Evolutionary conservation across 2,113 vertebrate genomes (phyloP).

Genomic region (Pelobates fuscus): DNA sequence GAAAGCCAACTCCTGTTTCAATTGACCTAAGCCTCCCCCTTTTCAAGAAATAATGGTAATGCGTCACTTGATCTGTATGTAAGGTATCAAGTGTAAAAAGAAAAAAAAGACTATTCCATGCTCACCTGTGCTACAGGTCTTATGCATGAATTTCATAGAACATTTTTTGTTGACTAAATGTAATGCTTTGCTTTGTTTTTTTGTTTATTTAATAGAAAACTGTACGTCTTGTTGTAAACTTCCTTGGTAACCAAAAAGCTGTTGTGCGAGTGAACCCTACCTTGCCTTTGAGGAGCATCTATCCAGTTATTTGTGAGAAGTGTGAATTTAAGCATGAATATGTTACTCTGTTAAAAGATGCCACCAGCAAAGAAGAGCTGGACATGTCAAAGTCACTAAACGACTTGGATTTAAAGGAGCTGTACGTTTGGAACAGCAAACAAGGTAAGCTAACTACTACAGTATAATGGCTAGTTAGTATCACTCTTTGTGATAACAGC

Average conservation of each 20-base stretch:
- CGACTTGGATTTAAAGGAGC: conserved; percentile 86
- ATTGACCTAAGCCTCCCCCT: conserved; percentile 15
- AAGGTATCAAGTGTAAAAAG: neutral
- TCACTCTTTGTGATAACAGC: too few species aligned
- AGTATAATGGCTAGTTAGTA: too few species aligned
- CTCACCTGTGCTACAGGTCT: neutral
- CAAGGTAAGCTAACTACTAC: conserved; percentile 88
- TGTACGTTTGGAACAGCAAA: conserved; percentile 87
- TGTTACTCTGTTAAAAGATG: conserved; percentile 82
- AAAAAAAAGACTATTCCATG: neutral
- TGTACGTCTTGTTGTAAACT: conserved; percentile 92
- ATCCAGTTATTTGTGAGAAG: conserved; percentile 91
- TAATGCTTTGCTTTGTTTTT: conserved; percentile 3
- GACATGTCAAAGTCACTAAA: conserved; percentile 83
- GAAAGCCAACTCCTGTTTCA: conserved; percentile 20
- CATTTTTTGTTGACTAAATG: too few species aligned
- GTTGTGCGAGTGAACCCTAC: conserved; percentile 90
- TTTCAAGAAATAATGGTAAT: conserved; percentile 36
- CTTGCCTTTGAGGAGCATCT: conserved; percentile 77
- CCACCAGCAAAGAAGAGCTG: conserved; percentile 78
- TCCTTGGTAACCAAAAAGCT: conserved; percentile 86
- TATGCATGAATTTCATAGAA: too few species aligned
- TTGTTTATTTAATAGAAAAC: conserved; percentile 77
- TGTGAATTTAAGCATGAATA: conserved; percentile 86
- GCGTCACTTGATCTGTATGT: conserved; percentile 7